Base-by-base conservation (phyloP, 2,888 invertebrate genomes). In the Cheilosia vulpina region DNA sequence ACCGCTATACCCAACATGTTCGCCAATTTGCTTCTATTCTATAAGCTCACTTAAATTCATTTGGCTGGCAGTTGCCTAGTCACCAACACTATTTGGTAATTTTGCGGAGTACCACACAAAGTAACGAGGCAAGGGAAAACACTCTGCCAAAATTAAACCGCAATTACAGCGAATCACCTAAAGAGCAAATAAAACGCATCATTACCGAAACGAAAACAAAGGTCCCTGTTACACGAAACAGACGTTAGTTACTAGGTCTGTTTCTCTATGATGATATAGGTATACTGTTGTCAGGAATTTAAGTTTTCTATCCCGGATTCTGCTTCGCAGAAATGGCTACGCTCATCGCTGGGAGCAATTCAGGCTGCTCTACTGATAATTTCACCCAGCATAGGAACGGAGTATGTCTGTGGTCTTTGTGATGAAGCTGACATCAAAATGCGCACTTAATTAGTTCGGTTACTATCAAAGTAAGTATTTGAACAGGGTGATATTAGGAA, bases 171-270 rank as follows among this genome's bases (percentile, higher is more conserved):
- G 77, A 81, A 81, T 77, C 85, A 85, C 81, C 76, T 81, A 85
- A 85, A 85, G 76, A 81, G 85, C 81, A 85, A 85, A 81, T 85
- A 85, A 81, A 85, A 85, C 81, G 85, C 81, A 62, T 76, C 85
- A 85, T 85, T 85, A 85, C 85, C 85, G 76, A 76, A 73, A 81
- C 68, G 71, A 81, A 85, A 85, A 85, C 81, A 77, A 81, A 81
- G 81, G 72, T 76, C 76, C 76, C 62, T 43, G 58, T 81, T 81
- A 85, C 85, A 77, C n/a, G 57, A 21, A 81, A 77, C 85, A 85
- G 81, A 85, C 81, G 68, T 77, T 57, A 69, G 55, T 21, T 11
- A 31, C 31, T 24, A 24, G 38, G 19, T 47, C 45, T 77, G 9
- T 31, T 84, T 15, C 65, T 71, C 38, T 7, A 17, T 60, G 50